Evolutionary conservation across 2,113 vertebrate genomes (phyloP).

Genomic region (Electrona antarctica): DNA sequence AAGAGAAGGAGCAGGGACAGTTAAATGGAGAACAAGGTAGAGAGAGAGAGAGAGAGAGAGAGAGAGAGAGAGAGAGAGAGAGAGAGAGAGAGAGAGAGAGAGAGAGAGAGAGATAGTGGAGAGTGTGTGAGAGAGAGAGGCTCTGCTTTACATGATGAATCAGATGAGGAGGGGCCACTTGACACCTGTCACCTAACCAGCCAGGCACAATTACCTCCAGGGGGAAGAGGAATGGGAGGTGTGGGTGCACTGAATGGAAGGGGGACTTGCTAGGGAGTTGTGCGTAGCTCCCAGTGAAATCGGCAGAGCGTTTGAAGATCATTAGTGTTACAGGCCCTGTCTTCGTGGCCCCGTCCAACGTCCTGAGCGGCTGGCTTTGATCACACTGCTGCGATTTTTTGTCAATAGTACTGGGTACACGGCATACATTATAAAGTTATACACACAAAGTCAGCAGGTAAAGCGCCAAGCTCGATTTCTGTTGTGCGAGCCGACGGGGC

Average conservation of each 20-base stretch:
- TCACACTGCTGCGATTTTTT: slow-evolving; percentile 73
- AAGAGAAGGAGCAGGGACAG: neutral
- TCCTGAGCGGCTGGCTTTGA: slow-evolving; percentile 79
- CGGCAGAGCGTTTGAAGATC: slow-evolving; percentile 80
- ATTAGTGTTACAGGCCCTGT: slow-evolving; percentile 82
- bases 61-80: slow-evolving; percentile 7
- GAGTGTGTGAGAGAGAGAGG: slow-evolving; percentile 33
- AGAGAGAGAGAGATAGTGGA: slow-evolving; percentile 42
- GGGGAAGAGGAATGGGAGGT: slow-evolving; percentile 35
- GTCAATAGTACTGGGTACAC: slow-evolving; percentile 76
- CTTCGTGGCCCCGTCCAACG: slow-evolving; percentile 80
- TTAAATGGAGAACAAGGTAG: neutral
- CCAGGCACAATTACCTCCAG: slow-evolving; percentile 79
- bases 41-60: neutral
- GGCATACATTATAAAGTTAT: slow-evolving; percentile 80
- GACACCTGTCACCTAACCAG: slow-evolving; percentile 82
- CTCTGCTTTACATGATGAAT: slow-evolving; percentile 75
- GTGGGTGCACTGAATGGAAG: slow-evolving; percentile 30
- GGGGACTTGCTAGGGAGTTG: slow-evolving; percentile 76
- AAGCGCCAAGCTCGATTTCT: slow-evolving; percentile 67
- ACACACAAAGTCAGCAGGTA: slow-evolving; percentile 81
- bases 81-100: slow-evolving; percentile 42
- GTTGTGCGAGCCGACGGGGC: slow-evolving; percentile 39
- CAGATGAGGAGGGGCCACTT: slow-evolving; percentile 73
- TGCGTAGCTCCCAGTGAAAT: slow-evolving; percentile 77